Conservation (phyloP, 2,113 vertebrate genomes). For the Chloropsis hardwickii region DNA sequence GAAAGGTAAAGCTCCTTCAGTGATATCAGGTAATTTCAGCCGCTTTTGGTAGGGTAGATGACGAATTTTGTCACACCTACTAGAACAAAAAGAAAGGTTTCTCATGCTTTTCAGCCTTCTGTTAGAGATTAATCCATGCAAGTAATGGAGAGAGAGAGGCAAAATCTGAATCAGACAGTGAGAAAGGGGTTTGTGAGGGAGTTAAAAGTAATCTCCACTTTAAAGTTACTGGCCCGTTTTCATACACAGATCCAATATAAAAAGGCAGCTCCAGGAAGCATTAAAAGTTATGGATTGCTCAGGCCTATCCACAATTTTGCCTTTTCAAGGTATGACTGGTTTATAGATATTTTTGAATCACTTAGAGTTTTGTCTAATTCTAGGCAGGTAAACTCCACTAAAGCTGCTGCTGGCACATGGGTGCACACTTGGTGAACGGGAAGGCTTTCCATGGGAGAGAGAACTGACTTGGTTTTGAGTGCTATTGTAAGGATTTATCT, state of each 20-base stretch:
- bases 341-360: not conserved
- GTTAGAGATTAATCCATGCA: not conserved
- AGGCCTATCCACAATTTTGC: not conserved
- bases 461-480: not conserved
- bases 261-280: not conserved
- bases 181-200: not conserved
- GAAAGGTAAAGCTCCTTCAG: not conserved
- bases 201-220: not conserved
- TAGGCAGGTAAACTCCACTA: not conserved
- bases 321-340: not conserved
- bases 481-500: not conserved
- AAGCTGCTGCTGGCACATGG: fast-evolving
- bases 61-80: not conserved
- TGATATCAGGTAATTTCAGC: not conserved
- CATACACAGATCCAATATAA: not conserved
- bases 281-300: not conserved
- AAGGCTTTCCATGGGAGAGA: not conserved
- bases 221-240: not conserved
- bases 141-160: not conserved
- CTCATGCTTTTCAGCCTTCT: not conserved
- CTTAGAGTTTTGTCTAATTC: not conserved
- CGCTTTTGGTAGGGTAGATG: not conserved
- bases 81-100: not conserved
- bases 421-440: not conserved
- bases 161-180: not conserved